These are phyloP conservation scores for Ecliptopera silaceata DNA, from an alignment of 2,888 invertebrate species.

Conservation along the genomic window DNA sequence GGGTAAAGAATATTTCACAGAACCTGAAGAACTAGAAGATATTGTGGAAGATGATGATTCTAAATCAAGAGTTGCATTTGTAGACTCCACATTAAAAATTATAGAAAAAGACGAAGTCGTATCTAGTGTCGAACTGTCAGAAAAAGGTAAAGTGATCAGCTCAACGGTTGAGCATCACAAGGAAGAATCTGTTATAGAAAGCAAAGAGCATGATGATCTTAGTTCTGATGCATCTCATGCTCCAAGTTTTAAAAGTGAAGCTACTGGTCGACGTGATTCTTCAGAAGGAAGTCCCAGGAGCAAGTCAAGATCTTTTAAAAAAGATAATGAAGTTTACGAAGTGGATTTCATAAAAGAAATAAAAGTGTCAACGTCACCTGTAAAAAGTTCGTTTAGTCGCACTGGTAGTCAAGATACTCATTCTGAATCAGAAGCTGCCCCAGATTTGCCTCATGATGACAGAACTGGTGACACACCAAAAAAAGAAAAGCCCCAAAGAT, in stretches of 20 bases:
- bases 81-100: slow-evolving; percentile 72
- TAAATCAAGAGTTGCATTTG: slow-evolving; percentile 67
- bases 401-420: slow-evolving; percentile 83
- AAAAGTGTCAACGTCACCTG: slow-evolving; percentile 77
- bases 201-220: slow-evolving; percentile 75
- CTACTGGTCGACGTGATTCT: slow-evolving; percentile 66
- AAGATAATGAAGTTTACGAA: slow-evolving; percentile 77
- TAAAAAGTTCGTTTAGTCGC: slow-evolving; percentile 77
- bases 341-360: slow-evolving; percentile 81
- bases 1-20: slow-evolving; percentile 81
- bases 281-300: slow-evolving; percentile 74
- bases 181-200: slow-evolving; percentile 76
- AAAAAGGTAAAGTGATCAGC: slow-evolving; percentile 76
- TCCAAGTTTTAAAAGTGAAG: slow-evolving; percentile 73
- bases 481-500: slow-evolving; percentile 62
- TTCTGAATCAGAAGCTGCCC: slow-evolving; percentile 80
- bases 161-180: slow-evolving; percentile 75
- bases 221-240: slow-evolving; percentile 78
- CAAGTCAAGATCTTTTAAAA: slow-evolving; percentile 77
- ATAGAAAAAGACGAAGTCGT: slow-evolving; percentile 75
- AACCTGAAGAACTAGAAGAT: slow-evolving; percentile 74
- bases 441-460: slow-evolving; percentile 76
- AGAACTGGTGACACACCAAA: slow-evolving; percentile 68
- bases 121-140: slow-evolving; percentile 69
- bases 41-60: slow-evolving; percentile 72